A percentile compares a stretch with the other conserved stretches of the same genome.
Evolutionary conservation across 2,888 invertebrate species (phyloP).

Genomic region (Diarsia brunnea): DNA sequence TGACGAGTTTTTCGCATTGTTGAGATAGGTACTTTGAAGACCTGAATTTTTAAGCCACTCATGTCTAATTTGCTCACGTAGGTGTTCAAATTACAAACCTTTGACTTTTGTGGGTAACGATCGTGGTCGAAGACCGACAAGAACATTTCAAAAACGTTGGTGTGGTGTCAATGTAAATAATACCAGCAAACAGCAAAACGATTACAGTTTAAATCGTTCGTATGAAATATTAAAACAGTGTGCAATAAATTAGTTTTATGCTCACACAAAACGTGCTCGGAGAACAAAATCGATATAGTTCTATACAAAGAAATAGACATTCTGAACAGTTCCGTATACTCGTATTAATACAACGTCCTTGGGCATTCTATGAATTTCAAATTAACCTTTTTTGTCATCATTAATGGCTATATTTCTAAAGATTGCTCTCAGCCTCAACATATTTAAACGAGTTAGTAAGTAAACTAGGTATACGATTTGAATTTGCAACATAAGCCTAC

Average conservation of each 20-base stretch:
- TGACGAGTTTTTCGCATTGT: not conserved
- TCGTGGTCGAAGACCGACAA: not conserved
- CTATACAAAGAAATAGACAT: slow-evolving; percentile 58
- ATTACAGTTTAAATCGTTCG: slow-evolving; percentile 55
- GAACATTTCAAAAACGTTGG: slow-evolving; percentile 5
- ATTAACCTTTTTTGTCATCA: slow-evolving; percentile 29
- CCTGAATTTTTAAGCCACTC: not conserved
- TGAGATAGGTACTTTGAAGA: not conserved
- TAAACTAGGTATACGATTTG: slow-evolving; percentile 1
- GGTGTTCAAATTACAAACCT: slow-evolving; percentile 1
- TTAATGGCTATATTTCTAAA: slow-evolving; percentile 42
- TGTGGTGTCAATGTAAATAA: slow-evolving; percentile 37
- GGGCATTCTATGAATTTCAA: slow-evolving; percentile 65
- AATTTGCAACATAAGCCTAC: slow-evolving; percentile 33
- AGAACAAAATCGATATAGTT: slow-evolving; percentile 55
- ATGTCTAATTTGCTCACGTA: slow-evolving; percentile 6
- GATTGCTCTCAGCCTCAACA: not conserved
- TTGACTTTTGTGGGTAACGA: not conserved
- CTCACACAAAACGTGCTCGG: slow-evolving; percentile 59
- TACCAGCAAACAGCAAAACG: slow-evolving; percentile 45
- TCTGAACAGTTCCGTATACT: slow-evolving; percentile 66
- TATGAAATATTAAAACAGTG: slow-evolving; percentile 61
- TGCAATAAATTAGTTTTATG: slow-evolving; percentile 62
- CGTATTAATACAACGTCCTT: slow-evolving; percentile 65
- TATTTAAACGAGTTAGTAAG: not conserved